Base-by-base conservation (phyloP, 2,113 vertebrate species). In the Thamnaconus septentrionalis region DNA sequence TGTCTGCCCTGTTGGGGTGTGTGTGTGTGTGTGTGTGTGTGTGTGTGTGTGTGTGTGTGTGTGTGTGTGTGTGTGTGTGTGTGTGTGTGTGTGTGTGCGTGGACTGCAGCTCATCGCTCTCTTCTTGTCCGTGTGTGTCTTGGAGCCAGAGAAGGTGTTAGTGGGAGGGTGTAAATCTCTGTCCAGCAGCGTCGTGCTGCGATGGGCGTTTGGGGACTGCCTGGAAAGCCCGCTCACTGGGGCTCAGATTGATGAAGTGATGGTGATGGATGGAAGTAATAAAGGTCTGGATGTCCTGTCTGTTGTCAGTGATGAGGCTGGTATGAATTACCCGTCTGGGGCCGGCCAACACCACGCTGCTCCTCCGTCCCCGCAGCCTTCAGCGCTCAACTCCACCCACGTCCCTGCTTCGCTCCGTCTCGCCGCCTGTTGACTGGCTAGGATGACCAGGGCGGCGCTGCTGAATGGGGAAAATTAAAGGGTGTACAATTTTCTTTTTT, bases 181-280 rank as follows among this genome's bases (percentile, higher is more conserved):
- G 81, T 85, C 85, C 84, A 50, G 86, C 84, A 75, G 78, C 76
- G 74, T 31, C 18, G 18, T 48, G 78, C 67, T 77, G 74, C 76
- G 86, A 89, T 89, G 82, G 87, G 71, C 84, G 82, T 89, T 88
- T 73, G 79, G 87, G 86, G 87, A 89, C 79, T 73, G 85, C 77
- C 83, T 85, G 76, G 78, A 76, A 80, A 83, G 73, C 78, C 75
- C 77, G 83, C 86, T 85, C 80, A 76, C 76, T 69, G 85, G 71
- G 73, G 73, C 76, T 85, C 75, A 87, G 87, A 88, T 84, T 84
- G 89, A 90, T 88, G 91, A 89, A 89, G 87, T 86, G 89, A 91
- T 89, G 70, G 85, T 92, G 91, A 92, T 91, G 80, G 90, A 92
- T 92, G 86, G 80, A 85, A 80, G 84, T 89, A 92, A 91, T 92